Evolutionary conservation across 2,113 vertebrate genomes (phyloP).

Genomic region (Montifringilla adamsi): DNA sequence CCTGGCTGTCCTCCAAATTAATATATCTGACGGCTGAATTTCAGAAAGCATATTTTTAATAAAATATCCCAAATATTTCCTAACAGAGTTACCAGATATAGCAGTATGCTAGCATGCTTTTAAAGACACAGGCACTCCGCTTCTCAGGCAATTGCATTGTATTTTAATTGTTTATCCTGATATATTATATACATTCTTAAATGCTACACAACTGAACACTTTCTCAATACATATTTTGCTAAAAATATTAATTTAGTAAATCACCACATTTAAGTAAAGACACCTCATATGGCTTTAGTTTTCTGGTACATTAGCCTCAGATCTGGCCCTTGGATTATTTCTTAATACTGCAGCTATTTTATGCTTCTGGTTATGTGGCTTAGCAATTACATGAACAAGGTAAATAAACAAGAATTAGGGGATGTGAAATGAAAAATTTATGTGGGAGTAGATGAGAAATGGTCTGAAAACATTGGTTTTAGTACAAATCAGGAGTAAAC

Average conservation of each 20-base stretch:
- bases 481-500: neutral
- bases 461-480: neutral
- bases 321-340: neutral
- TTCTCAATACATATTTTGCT: neutral
- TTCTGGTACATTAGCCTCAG: constrained; percentile 19
- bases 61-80: constrained; percentile 7
- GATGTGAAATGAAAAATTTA: neutral
- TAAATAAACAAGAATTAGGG: neutral
- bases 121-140: neutral
- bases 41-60: constrained; percentile 6
- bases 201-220: neutral
- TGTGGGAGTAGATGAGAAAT: neutral
- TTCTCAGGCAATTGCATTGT: neutral
- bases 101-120: neutral
- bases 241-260: neutral
- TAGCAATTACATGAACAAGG: neutral
- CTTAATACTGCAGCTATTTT: neutral
- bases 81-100: neutral
- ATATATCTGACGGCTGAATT: neutral
- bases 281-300: neutral
- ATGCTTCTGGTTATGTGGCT: neutral
- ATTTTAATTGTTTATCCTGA: neutral
- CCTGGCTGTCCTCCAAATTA: constrained; percentile 21
- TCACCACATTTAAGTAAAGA: neutral
- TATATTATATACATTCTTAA: neutral